Evolutionary conservation across 2,113 vertebrate genomes (phyloP), one percentile per base, ranked within the genome.

Genomic region (Xenus cinereus): DNA sequence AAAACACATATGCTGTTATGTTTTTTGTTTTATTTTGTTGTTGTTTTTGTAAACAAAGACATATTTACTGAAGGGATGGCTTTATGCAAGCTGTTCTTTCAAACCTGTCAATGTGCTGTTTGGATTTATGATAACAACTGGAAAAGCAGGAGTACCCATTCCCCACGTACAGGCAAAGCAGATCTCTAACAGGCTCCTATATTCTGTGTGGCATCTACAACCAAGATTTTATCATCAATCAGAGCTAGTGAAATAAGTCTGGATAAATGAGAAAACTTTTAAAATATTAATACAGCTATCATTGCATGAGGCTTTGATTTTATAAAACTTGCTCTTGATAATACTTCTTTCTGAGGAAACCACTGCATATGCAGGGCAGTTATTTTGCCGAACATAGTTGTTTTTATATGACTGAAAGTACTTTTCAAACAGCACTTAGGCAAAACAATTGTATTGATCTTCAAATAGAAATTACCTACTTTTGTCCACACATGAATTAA

Each of bases 281-380:
- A 53, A 95, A 97, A 87, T 95, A 91, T 93, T 96, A 93, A 92
- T 91, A 43, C 18, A 94, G 54, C 53, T 54, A 54, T 94, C 64
- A 73, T 28, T 93, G 74, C 6, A 4, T 6, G 51, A 88, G 51
- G 32, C 46, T 95, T 86, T 93, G 72, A 91, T 91, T 96, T 95
- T 94, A 84, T 30, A 94, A 88, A 94, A 63, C 67, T 4, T 6
- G 43, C 26, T 93, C 64, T 69, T 69, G 84, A 57, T 87, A 46
- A 51, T 43, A 46, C 16, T 22, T 81, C 35, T 80, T 91, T 84
- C 37, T 76, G 87, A 37, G 39, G 73, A 77, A 90, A 72, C 23
- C 4, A 19, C 62, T 6, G 6, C 15, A 3, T n/a, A 85, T 50
- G 43, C 51, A 83, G 81, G 69, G 30, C 67, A 87, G 59, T 68